Conservation (phyloP, 2,113 vertebrate species). For the Crotophaga sulcirostris region DNA sequence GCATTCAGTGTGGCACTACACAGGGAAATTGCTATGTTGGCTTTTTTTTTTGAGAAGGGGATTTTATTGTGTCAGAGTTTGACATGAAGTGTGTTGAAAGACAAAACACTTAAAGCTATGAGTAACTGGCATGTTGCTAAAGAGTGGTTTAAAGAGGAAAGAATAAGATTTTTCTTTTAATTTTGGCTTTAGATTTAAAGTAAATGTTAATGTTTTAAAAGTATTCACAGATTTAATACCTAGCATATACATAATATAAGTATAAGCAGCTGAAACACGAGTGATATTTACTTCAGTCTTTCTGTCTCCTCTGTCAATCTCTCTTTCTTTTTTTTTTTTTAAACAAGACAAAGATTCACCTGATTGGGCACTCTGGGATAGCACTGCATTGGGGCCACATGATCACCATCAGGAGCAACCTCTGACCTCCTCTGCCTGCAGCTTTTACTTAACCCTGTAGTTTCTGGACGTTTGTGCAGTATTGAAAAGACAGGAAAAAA, state of each 20-base stretch:
- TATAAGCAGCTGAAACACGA: constrained; percentile 75
- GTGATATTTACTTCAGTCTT: constrained; percentile 76
- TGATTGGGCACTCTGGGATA: constrained; percentile 77
- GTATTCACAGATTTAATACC: constrained; percentile 80
- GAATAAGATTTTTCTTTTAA: constrained; percentile 61
- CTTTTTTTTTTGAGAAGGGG: constrained; percentile 30
- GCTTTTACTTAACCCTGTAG: constrained; percentile 85
- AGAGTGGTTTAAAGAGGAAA: constrained; percentile 73
- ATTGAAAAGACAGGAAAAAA: constrained; percentile 92
- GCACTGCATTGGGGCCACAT: constrained; percentile 79
- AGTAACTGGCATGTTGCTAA: constrained; percentile 74
- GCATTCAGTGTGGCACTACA: constrained; percentile 72
- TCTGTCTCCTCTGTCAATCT: constrained; percentile 76
- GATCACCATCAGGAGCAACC: constrained; percentile 77
- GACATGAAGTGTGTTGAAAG: constrained; percentile 71
- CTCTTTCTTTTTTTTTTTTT: constrained; percentile 33
- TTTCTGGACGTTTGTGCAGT: constrained; percentile 89
- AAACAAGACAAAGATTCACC: constrained; percentile 47
- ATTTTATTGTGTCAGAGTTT: constrained; percentile 66
- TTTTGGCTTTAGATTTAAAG: constrained; percentile 80
- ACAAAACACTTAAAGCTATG: constrained; percentile 61
- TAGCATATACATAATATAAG: constrained; percentile 70
- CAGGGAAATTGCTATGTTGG: constrained; percentile 66
- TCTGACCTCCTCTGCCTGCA: constrained; percentile 86
- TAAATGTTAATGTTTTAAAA: constrained; percentile 78